A percentile compares a stretch with the other conserved stretches of the same genome.
These are phyloP conservation scores for Lepus townsendii DNA, from an alignment of 2,797 vertebrate genomes.

Conservation along the genomic window DNA sequence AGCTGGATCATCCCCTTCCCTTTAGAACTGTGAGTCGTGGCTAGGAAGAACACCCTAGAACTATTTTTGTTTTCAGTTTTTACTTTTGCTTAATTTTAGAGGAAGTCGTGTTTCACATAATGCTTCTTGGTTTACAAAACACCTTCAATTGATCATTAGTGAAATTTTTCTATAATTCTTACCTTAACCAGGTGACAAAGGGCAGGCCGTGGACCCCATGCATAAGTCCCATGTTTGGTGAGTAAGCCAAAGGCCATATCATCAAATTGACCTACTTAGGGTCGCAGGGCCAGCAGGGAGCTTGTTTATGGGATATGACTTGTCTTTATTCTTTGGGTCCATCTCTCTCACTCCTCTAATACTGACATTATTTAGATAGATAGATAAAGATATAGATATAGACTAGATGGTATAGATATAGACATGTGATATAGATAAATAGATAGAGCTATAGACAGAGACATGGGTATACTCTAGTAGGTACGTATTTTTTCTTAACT, in stretches of 20 bases:
- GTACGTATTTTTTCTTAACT: not conserved
- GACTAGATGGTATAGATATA: too few relatives aligned
- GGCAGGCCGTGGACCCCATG: not conserved
- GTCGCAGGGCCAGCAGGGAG: not conserved
- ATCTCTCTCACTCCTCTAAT: not conserved
- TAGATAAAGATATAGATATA: too few relatives aligned
- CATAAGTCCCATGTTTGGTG: not conserved
- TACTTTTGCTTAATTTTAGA: conserved; percentile 1
- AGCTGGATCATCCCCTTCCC: not conserved
- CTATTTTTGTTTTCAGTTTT: not conserved
- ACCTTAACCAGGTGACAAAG: not conserved
- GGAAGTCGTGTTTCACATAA: not conserved
- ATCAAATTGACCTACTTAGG: not conserved
- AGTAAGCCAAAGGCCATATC: not conserved
- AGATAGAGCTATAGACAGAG: too few relatives aligned
- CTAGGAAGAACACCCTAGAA: not conserved
- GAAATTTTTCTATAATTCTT: not conserved
- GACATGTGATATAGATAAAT: too few relatives aligned
- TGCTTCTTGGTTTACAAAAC: not conserved
- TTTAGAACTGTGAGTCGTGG: not conserved
- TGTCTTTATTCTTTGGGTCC: not conserved
- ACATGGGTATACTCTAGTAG: too few relatives aligned
- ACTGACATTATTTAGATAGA: not conserved
- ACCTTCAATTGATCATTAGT: not conserved
- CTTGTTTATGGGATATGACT: not conserved